Conservation (phyloP, 2,797 vertebrate species). For the Hipposideros larvatus region DNA sequence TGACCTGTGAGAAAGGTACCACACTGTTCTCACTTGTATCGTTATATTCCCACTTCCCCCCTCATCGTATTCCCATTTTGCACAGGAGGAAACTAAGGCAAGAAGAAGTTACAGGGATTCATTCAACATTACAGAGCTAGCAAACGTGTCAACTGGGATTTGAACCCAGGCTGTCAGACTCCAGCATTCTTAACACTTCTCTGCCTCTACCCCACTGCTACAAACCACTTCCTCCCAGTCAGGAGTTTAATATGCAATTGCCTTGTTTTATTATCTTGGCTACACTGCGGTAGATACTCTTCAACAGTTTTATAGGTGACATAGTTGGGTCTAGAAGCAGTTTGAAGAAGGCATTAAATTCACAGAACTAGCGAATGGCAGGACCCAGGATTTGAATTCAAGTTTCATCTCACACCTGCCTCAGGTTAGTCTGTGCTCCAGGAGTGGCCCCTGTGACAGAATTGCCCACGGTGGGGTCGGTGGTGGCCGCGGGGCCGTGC, state of each 20-base stretch:
- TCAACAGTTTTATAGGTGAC: neutral
- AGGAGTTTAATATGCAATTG: neutral
- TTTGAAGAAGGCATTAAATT: neutral
- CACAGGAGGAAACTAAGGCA: neutral
- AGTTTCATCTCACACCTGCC: neutral
- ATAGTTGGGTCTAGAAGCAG: neutral
- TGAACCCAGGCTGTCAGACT: neutral
- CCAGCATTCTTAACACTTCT: neutral
- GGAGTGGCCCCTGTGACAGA: neutral
- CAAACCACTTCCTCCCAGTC: neutral
- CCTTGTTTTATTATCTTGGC: neutral
- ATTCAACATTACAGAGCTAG: neutral
- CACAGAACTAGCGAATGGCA: neutral
- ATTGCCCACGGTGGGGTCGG: too few species aligned
- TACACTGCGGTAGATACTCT: neutral
- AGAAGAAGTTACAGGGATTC: neutral
- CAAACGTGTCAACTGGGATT: neutral
- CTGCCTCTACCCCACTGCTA: fast-evolving
- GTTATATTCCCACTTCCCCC: neutral
- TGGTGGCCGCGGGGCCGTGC: neutral
- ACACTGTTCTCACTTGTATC: neutral
- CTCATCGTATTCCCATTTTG: neutral
- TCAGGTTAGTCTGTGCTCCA: neutral
- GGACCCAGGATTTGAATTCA: neutral
- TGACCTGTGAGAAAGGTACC: neutral